Evolutionary conservation across 1,140 invertebrate genomes (phyloP).

Genomic region (Metopolophium dirhodum): DNA sequence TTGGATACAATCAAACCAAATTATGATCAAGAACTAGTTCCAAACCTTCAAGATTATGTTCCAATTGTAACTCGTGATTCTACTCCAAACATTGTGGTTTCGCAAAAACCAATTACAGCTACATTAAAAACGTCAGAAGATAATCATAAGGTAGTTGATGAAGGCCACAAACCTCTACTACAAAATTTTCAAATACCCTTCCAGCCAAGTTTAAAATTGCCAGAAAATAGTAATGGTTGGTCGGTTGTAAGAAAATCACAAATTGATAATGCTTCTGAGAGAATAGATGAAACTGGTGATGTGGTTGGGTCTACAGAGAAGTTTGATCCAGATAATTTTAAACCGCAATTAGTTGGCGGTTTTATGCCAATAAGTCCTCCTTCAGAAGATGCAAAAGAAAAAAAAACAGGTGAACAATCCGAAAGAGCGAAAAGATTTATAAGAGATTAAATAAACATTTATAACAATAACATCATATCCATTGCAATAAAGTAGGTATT

Average conservation of each 20-base stretch:
- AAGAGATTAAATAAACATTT: neutral
- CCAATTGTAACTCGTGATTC: constrained; percentile 62
- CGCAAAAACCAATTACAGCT: constrained; percentile 49
- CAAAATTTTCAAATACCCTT: constrained; percentile 74
- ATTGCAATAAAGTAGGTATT: neutral
- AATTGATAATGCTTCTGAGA: constrained; percentile 62
- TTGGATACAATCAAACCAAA: constrained; percentile 49
- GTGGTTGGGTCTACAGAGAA: constrained; percentile 57
- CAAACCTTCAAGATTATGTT: constrained; percentile 66
- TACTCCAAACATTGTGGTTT: constrained; percentile 58
- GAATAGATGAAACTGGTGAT: constrained; percentile 58
- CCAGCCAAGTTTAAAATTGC: constrained; percentile 70
- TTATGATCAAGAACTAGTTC: constrained; percentile 63
- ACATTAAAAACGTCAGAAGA: constrained; percentile 44
- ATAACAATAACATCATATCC: neutral
- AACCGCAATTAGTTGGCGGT: constrained; percentile 73
- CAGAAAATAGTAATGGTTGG: constrained; percentile 70
- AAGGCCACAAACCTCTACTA: constrained; percentile 17
- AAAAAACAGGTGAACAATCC: constrained; percentile 24
- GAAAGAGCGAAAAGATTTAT: constrained; percentile 23
- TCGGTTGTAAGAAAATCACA: constrained; percentile 65
- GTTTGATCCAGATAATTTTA: constrained; percentile 74
- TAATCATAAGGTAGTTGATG: constrained; percentile 7
- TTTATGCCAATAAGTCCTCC: constrained; percentile 69
- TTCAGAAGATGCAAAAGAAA: constrained; percentile 51